Evolutionary conservation across 2,113 vertebrate species (phyloP).

Genomic region (Neoarius graeffei): DNA sequence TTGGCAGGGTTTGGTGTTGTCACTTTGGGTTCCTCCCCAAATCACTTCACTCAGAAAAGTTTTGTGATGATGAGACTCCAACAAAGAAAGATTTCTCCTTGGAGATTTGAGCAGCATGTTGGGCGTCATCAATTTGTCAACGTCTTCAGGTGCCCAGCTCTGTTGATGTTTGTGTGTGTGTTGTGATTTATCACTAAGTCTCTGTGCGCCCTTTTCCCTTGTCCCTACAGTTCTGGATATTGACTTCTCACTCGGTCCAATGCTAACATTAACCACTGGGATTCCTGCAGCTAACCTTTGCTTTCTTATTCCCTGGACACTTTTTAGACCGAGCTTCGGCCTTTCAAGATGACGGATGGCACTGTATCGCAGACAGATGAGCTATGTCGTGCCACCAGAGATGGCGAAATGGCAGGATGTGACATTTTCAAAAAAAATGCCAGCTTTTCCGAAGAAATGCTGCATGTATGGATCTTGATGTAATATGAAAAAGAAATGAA

Average conservation of each 20-base stretch:
- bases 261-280: slow-evolving; percentile 45
- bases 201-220: slow-evolving; percentile 19
- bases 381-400: slow-evolving; percentile 53
- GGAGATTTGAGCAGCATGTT: slow-evolving; percentile 19
- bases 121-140: slow-evolving; percentile 19
- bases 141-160: slow-evolving; percentile 26
- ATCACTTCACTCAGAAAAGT: not conserved
- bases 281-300: slow-evolving; percentile 49
- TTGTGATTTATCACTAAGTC: slow-evolving; percentile 45
- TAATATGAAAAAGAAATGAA: not conserved
- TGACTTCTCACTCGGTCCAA: slow-evolving; percentile 49
- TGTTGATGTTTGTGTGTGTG: slow-evolving; percentile 53
- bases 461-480: not conserved
- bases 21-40: not conserved
- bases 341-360: slow-evolving; percentile 52
- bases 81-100: slow-evolving; percentile 13
- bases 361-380: slow-evolving; percentile 35
- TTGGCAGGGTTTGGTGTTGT: not conserved
- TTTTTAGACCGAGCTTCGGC: slow-evolving; percentile 34
- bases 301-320: slow-evolving; percentile 23
- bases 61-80: not conserved
- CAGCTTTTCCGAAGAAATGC: not conserved
- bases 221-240: slow-evolving; percentile 38
- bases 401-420: slow-evolving; percentile 56
- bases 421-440: slow-evolving; percentile 57